Evolutionary conservation across 2,888 invertebrate genomes (phyloP).

Genomic region (Antitype chi): DNA sequence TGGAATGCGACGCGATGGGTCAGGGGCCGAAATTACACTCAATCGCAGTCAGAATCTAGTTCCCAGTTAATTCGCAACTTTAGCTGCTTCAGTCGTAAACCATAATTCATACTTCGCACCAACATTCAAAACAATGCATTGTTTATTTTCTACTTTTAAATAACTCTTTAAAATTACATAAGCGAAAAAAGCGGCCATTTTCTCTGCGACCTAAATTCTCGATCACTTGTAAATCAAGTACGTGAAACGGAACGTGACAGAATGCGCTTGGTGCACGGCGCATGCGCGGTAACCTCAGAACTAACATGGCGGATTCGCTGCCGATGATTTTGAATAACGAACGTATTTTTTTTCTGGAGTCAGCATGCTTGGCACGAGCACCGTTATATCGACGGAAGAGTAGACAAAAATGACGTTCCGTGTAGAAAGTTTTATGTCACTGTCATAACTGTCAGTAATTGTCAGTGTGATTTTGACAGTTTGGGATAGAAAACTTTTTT

Average conservation of each 20-base stretch:
- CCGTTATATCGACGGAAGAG: no score
- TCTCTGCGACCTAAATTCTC: conserved; percentile 50
- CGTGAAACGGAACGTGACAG: conserved; percentile 62
- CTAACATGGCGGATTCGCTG: conserved; percentile 39
- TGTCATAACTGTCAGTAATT: no score
- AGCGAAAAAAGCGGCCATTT: conserved; percentile 43
- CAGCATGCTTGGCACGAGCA: no score
- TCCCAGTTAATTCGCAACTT: no score
- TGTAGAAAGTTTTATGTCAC: no score
- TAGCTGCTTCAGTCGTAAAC: neutral
- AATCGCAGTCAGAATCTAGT: no score
- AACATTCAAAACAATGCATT: conserved; percentile 26
- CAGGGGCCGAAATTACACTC: no score
- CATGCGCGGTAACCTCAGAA: conserved; percentile 33
- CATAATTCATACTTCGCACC: neutral
- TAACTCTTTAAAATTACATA: conserved; percentile 45
- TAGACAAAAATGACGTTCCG: no score
- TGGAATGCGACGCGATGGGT: no score
- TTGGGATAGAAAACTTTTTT: no score
- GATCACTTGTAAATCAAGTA: conserved; percentile 42
- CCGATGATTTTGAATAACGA: conserved; percentile 27
- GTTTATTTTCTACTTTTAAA: conserved; percentile 30
- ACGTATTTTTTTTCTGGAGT: neutral
- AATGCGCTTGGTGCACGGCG: conserved; percentile 50
- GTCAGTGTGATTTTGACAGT: no score